Conservation (phyloP, 2,797 vertebrate species). For the Pangasius sanitwongsei region DNA sequence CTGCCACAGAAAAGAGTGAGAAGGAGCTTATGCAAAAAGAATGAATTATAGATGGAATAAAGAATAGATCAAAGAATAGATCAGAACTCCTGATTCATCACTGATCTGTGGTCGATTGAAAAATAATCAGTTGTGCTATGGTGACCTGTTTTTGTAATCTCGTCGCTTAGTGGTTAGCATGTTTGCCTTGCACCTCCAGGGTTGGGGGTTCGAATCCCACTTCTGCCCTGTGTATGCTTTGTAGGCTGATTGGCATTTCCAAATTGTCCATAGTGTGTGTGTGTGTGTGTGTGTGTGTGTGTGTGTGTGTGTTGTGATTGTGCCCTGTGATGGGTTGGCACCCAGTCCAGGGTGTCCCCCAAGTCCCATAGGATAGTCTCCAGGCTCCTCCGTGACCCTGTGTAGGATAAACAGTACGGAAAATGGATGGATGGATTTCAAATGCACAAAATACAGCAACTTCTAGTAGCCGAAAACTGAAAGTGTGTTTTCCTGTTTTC, state of each 20-base stretch:
- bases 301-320: too few species aligned
- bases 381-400: too few species aligned
- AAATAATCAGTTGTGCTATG: background rate
- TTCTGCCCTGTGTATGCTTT: too few species aligned
- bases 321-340: too few species aligned
- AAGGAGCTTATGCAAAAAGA: conserved; percentile 4
- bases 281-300: too few species aligned
- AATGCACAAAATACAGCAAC: background rate
- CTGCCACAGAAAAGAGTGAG: conserved; percentile 7
- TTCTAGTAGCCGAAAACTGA: background rate
- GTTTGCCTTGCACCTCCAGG: background rate
- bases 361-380: too few species aligned
- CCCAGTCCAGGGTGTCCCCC: too few species aligned
- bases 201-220: too few species aligned
- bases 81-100: background rate
- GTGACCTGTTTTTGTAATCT: background rate
- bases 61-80: background rate
- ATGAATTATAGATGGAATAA: background rate
- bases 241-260: too few species aligned
- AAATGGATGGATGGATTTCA: background rate
- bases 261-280: too few species aligned
- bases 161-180: too few species aligned
- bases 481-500: background rate
- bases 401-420: too few species aligned
- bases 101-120: background rate